phyloP scores from a whole-genome alignment of 2,888 invertebrate genomes.

The Tanaodytes sp. region DNA sequence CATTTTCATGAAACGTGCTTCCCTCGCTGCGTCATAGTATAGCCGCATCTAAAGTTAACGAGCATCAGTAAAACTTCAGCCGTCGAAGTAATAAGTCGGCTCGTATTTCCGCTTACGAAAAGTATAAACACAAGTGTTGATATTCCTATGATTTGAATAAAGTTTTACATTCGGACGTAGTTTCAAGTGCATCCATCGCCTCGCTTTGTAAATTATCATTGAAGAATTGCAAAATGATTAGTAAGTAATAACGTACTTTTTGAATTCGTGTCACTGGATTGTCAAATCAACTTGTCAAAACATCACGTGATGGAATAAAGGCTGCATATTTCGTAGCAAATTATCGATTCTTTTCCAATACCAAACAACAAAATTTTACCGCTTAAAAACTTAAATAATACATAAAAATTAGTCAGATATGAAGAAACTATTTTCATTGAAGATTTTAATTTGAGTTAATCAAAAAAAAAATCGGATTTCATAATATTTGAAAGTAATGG shows the following conservation, averaged over 20 bases:
- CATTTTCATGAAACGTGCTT: no score
- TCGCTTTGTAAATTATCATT: not conserved
- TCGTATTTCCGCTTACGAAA: constrained; percentile 18
- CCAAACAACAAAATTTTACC: no score
- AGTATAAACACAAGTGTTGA: constrained; percentile 21
- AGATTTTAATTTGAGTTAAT: not conserved
- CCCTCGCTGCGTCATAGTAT: constrained; percentile 31
- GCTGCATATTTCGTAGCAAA: not conserved
- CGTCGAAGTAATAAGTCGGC: constrained; percentile 33
- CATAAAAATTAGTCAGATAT: no score
- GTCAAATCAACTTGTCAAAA: not conserved
- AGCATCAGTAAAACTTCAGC: constrained; percentile 42
- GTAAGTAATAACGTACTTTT: constrained; percentile 18
- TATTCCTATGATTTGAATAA: constrained; percentile 4
- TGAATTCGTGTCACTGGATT: not conserved
- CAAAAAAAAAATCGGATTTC: no score
- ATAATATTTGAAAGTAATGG: no score
- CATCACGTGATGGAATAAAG: no score
- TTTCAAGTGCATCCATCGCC: no score
- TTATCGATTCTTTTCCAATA: no score
- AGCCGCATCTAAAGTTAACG: constrained; percentile 34
- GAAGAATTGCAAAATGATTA: constrained; percentile 7
- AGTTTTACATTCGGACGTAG: not conserved
- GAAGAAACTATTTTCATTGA: not conserved
- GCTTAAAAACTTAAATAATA: no score